Evolutionary conservation across 1,140 invertebrate species (phyloP).

Genomic region (Drosophila asahinai): DNA sequence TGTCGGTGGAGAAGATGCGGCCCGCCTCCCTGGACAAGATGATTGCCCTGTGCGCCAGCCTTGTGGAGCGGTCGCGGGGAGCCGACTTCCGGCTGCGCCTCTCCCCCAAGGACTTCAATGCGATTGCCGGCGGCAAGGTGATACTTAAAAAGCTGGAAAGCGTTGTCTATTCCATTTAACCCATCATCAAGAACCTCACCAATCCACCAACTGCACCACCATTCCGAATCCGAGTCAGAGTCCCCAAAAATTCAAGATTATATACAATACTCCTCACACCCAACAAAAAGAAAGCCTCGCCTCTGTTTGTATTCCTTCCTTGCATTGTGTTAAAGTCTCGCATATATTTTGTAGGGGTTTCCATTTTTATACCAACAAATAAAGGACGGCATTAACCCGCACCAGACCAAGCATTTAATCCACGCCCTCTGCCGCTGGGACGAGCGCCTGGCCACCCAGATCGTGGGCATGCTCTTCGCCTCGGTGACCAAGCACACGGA

Average conservation of each 20-base stretch:
- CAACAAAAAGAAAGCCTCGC: not conserved
- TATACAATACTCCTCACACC: not conserved
- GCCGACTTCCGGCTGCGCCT: constrained; percentile 91
- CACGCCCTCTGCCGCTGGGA: constrained; percentile 96
- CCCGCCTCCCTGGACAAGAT: constrained; percentile 97
- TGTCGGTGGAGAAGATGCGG: constrained; percentile 89
- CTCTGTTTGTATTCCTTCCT: not conserved
- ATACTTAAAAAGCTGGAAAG: constrained; percentile 69
- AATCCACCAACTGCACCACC: constrained; percentile 23
- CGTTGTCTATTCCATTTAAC: constrained; percentile 49
- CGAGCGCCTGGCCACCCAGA: constrained; percentile 93
- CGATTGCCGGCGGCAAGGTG: constrained; percentile 94
- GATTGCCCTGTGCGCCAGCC: constrained; percentile 94
- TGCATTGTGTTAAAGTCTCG: constrained; percentile 50
- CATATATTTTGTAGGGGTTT: constrained; percentile 89
- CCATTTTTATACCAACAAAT: constrained; percentile 98
- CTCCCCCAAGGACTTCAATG: constrained; percentile 91
- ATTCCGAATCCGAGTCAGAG: constrained; percentile 11
- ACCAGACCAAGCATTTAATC: constrained; percentile 96
- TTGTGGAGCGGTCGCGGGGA: constrained; percentile 95
- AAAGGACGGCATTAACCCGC: constrained; percentile 95
- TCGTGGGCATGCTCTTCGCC: constrained; percentile 95
- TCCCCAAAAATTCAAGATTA: constrained; percentile 16
- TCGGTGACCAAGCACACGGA: constrained; percentile 95
- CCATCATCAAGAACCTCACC: not conserved